Evolutionary conservation across 2,797 vertebrate genomes (phyloP).

Genomic region (Sphenopsis melanotis): DNA sequence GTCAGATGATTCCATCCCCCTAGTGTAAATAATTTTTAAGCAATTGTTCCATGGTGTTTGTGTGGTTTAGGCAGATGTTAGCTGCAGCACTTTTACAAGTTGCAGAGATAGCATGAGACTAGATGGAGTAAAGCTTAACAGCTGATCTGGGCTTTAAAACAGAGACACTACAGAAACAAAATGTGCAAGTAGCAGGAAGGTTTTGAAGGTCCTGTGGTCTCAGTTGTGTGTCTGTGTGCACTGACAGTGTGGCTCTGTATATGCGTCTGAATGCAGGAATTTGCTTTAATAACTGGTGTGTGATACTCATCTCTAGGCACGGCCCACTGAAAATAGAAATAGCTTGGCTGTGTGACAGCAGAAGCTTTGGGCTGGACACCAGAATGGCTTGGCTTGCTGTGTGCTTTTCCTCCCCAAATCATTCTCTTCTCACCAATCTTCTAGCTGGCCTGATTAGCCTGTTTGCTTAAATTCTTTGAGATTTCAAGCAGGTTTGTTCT

Average conservation of each 20-base stretch:
- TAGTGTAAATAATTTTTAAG: constrained; percentile 62
- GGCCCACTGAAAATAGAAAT: constrained; percentile 35
- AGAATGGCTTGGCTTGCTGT: background rate
- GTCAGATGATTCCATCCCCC: constrained; percentile 44
- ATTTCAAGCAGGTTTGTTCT: constrained; percentile 22
- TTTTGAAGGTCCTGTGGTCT: background rate
- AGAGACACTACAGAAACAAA: background rate
- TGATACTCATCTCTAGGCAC: constrained; percentile 10
- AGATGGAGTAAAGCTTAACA: background rate
- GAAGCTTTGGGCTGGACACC: background rate
- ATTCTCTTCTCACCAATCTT: background rate
- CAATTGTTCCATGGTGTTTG: constrained; percentile 22
- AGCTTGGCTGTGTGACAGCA: constrained; percentile 31
- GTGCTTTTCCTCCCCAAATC: background rate
- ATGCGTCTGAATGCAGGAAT: constrained; percentile 24
- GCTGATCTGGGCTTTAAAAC: background rate
- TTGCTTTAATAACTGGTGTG: constrained; percentile 29
- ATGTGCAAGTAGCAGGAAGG: background rate
- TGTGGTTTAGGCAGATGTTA: constrained; percentile 47
- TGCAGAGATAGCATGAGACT: background rate
- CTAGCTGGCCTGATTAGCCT: background rate
- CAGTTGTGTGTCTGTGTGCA: background rate
- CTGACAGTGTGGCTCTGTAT: background rate
- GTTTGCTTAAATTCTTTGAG: constrained; percentile 3
- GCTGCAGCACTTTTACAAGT: background rate